These are phyloP conservation scores for Diaprepes abbreviatus DNA, from an alignment of 2,888 invertebrate genomes.

Conservation along the genomic window DNA sequence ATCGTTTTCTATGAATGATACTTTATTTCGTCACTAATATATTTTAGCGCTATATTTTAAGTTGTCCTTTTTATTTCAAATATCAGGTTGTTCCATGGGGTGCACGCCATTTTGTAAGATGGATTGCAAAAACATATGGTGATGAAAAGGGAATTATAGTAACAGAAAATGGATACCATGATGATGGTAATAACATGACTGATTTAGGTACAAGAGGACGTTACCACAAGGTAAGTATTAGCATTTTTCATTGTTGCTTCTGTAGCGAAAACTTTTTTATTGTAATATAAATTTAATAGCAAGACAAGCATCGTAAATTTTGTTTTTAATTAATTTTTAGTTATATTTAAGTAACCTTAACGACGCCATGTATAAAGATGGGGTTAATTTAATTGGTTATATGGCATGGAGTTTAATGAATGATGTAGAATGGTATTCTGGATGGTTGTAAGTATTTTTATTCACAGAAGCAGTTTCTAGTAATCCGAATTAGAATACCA, in stretches of 20 bases:
- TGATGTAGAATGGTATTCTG: constrained; percentile 55
- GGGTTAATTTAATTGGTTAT: constrained; percentile 53
- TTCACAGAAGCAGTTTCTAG: too few relatives aligned
- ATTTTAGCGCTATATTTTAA: too few relatives aligned
- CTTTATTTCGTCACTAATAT: too few relatives aligned
- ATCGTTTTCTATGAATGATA: too few relatives aligned
- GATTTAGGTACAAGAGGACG: constrained; percentile 65
- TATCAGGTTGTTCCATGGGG: constrained; percentile 71
- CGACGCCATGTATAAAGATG: constrained; percentile 52
- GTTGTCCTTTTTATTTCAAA: too few relatives aligned
- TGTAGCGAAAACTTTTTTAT: too few relatives aligned
- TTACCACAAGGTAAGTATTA: constrained; percentile 56
- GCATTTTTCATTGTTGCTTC: too few relatives aligned
- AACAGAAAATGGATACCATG: constrained; percentile 73
- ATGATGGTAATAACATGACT: constrained; percentile 63
- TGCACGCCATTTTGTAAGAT: constrained; percentile 69
- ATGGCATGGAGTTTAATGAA: constrained; percentile 56
- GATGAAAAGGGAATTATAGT: constrained; percentile 70
- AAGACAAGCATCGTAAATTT: too few relatives aligned
- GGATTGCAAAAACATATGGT: constrained; percentile 61
- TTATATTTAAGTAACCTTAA: constrained; percentile 50
- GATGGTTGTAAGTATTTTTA: constrained; percentile 52
- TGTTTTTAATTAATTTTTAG: too few relatives aligned
- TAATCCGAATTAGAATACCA: too few relatives aligned
- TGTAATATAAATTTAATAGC: too few relatives aligned